Base-by-base conservation (phyloP, 2,113 vertebrate species). In the Excalfactoria chinensis region DNA sequence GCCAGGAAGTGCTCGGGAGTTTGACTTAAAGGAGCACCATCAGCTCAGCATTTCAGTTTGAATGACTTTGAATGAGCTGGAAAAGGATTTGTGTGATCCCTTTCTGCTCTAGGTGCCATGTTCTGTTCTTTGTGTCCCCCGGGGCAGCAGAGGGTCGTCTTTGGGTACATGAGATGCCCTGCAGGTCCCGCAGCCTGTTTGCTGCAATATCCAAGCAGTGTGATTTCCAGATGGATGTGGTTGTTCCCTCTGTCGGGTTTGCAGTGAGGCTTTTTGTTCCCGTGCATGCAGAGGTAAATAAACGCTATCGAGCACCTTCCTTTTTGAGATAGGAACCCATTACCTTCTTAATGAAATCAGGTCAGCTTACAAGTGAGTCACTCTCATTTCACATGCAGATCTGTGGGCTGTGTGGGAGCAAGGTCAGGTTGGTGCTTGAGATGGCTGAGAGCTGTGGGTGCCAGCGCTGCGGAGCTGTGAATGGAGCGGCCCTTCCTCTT, bases 1-100 rank as follows among this genome's bases (percentile, higher is more conserved):
- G 94, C 94, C 96, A 92, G 89, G 70, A 93, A 93, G 68, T 56
- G 73, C 69, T 86, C 73, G 64, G 48, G 66, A 75, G 25, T 84
- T 58, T 8, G 74, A 88, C 62, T 82, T 89, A 70, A 90, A 90
- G 93, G 53, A 94, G 66, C 67, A 17, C 14, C 58, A 35, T 79
- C 14, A 2, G 86, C 67, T 88, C 41, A 46, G 67, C 59, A 62
- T 89, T 85, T 84, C 59, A 25, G 11, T 79, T 44, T 4, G 32
- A 84, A 55, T 76, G 17, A 14, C 32, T 88, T 88, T 62, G 34
- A 21, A 76, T 58, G 46, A 84, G 20, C 15, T 82, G 68, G 17
- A 34, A 23, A 26, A 58, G 30, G 60, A 10, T 69, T 35, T 0
- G 7, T 1, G 8, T 66, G 41, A n/a, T 73, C 21, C 13, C 63